Base-by-base conservation (phyloP, 2,113 vertebrate genomes). In the Scophthalmus maximus region DNA sequence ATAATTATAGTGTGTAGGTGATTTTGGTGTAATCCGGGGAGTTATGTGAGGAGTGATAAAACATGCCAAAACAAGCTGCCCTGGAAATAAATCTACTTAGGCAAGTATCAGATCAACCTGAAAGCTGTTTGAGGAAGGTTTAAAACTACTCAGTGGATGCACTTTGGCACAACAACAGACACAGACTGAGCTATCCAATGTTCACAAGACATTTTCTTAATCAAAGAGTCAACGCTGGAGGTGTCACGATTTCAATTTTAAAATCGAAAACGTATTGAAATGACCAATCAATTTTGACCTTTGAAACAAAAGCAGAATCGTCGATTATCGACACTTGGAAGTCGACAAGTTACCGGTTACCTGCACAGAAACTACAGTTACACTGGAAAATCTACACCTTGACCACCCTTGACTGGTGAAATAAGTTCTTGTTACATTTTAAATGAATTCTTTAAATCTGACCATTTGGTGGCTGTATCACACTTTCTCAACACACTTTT, bases 1-100 rank as follows among this genome's bases (percentile, higher is more conserved):
- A 77, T 74, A 73, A 74, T 79, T 73, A 80, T 59, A 79, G 74
- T 52, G 18, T 47, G 36, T 32, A 59, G 26, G 26, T 52, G 60
- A 78, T 58, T 79, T 38, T n/a, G 59, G 42, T 52, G 22, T 68
- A 64, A 83, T 77, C 75, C 53, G 15, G 30, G 60, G 68, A 32
- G 52, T 59, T 68, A 72, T 4, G 25, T 32, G 26, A 73, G 75
- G 66, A 68, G 36, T 38, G 22, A 51, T n/a, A 64, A 62, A 64
- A 40, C 59, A 68, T 20, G 58, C 32, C 52, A 38, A 66, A 78
- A 56, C 42, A 58, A 57, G 27, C 15, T 29, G 2, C 72, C 57
- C 34, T 50, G 55, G 26, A 68, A 64, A 67, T n/a, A 46, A 5
- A 46, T 46, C 5, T 18, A 20, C 42, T 46, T 46, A 8, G n/a